Base-by-base conservation (phyloP, 2,888 invertebrate genomes). In the Trissoscelio sp. region DNA sequence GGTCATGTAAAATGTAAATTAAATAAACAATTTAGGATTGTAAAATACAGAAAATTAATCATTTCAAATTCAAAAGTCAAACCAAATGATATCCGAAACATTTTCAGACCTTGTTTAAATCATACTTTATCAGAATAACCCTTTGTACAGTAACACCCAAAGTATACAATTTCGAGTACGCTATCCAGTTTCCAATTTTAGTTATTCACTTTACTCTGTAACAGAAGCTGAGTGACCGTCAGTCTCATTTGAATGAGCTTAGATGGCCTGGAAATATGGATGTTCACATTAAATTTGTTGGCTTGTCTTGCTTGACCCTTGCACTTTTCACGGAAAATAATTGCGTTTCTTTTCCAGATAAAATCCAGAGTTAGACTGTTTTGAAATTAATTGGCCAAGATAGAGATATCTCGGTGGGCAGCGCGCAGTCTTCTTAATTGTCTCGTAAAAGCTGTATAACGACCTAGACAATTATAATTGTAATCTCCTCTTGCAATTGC, bases 161-260 rank as follows among this genome's bases (percentile, higher is more conserved):
- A 39, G 6, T 39, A 20, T 14, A 44, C 11, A 16, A 12, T 44
- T 44, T 62, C 34, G 16, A 18, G 34, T 14, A 14, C 4, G 44
- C 48, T 64, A 64, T 64, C 64, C 22, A 37, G 64, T 64, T 48
- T 64, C 64, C 62, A 44, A 58, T 58, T 58, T 22, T 18, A 16
- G 9, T 64, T 48, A 64, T 34, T 64, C 37, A 48, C 14, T 64
- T 64, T 20, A n/a, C 3, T 14, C 3, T 24, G 24, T 44, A 60
- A 60, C 22, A 12, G 14, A 44, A 42, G 28, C 31, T 16, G 46
- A 44, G 64, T 64, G 48, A 64, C 64, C 64, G 34, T 48, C 48
- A 48, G 46, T 20, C 44, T 44, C 28, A 20, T 64, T 34, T 12
- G 48, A 62, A 46, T 46, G 31, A 48, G 44, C 12, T 34, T 12